These are phyloP conservation scores for Urocynchramus pylzowi DNA, from an alignment of 2,113 vertebrate species.

Conservation along the genomic window DNA sequence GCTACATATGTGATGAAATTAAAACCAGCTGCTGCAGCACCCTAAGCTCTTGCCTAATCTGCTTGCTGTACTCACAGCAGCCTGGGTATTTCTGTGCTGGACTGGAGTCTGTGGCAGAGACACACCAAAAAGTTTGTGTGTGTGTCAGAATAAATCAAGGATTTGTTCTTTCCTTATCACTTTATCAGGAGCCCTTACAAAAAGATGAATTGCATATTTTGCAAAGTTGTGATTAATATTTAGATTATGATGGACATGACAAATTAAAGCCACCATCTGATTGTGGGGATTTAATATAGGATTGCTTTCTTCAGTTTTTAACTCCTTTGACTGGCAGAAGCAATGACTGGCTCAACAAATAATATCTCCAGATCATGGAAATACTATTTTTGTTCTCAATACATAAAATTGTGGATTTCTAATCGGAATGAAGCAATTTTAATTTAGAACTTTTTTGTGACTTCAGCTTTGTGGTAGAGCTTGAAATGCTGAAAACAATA, in stretches of 20 bases:
- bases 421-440: not conserved
- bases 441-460: not conserved
- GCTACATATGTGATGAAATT: not conserved
- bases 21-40: fast-evolving
- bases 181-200: not conserved
- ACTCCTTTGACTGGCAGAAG: not conserved
- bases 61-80: fast-evolving
- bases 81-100: not conserved
- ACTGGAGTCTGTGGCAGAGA: fast-evolving
- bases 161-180: not conserved
- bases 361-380: not conserved
- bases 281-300: not conserved
- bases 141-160: not conserved
- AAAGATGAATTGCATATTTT: not conserved
- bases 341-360: not conserved
- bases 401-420: not conserved
- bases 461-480: not conserved
- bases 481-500: not conserved
- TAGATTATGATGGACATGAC: not conserved
- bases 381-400: not conserved
- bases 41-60: not conserved
- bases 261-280: not conserved
- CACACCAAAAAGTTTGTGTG: not conserved
- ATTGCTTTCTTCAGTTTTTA: not conserved
- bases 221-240: not conserved